Base-by-base conservation (phyloP, 2,113 vertebrate genomes). In the Chaenogobius annularis region DNA sequence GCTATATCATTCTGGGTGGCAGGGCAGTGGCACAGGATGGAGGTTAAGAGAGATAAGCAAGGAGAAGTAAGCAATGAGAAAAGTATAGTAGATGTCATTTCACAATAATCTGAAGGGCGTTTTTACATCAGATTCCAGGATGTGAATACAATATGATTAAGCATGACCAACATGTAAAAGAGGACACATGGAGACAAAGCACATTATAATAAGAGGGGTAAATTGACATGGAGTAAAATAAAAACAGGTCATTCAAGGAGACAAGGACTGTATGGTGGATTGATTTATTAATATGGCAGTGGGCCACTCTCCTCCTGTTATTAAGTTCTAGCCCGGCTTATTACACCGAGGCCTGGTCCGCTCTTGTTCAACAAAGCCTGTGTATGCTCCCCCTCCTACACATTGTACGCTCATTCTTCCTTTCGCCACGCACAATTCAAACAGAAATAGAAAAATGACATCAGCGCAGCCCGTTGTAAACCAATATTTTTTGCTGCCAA, bases 171-270 rank as follows among this genome's bases (percentile, higher is more conserved):
- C 9, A 11, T 48, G 55, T 11, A 23, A 35, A 26, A 56, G 20
- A 37, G 70, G 71, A 64, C 0, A 77, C 55, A 56, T 50, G 61
- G 77, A 55, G 44, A 62, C 5, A 40, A 70, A 40, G 62, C 22
- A 47, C 66, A 70, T 26, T 11, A 43, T 37, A 6, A 31, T 31
- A 31, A 58, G 13, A 58, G 70, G 63, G 66, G 64, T 59, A 43
- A 55, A 66, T 44, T n/a, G 59, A 75, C 6, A 66, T 35, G 52
- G 69, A 75, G 77, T 63, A 69, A 19, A 77, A 73, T 54, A 43
- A 74, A 65, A 68, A 54, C 56, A 87, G 88, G 88, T 90, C 88
- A 85, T 85, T 64, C 74, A 86, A 88, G 90, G 89, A 80, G 88
- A 89, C 66, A 72, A 76, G 74, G 83, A 81, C 78, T 80, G 78